These are phyloP conservation scores for Glaucidium brasilianum DNA, from an alignment of 2,113 vertebrate species.

Conservation along the genomic window DNA sequence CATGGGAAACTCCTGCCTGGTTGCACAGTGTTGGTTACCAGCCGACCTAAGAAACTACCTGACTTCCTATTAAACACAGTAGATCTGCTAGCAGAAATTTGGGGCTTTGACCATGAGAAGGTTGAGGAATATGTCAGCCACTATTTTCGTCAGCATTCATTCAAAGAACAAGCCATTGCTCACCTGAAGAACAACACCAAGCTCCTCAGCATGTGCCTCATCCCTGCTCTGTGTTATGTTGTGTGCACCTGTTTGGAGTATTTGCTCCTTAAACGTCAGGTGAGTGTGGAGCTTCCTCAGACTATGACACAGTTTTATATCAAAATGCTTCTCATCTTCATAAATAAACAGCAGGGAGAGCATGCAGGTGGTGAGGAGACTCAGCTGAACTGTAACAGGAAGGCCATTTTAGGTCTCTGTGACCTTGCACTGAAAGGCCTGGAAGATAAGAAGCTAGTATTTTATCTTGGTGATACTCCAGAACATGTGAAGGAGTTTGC, in stretches of 20 bases:
- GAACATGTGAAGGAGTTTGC: constrained; percentile 72
- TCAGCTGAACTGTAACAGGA: constrained; percentile 20
- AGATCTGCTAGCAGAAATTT: constrained; percentile 74
- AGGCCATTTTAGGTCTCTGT: constrained; percentile 73
- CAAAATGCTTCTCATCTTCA: constrained; percentile 77
- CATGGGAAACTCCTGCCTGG: constrained; percentile 80
- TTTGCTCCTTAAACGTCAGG: constrained; percentile 55
- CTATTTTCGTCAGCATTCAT: constrained; percentile 69
- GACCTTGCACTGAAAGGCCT: constrained; percentile 80
- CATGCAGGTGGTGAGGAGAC: background rate
- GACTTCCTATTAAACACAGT: constrained; percentile 64
- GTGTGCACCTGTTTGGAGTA: constrained; percentile 83
- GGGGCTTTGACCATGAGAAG: constrained; percentile 76
- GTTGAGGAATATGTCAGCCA: constrained; percentile 77
- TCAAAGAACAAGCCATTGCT: constrained; percentile 63
- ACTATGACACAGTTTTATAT: constrained; percentile 86
- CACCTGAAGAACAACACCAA: constrained; percentile 68
- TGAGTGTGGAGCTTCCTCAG: constrained; percentile 64
- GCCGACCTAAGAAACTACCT: constrained; percentile 74
- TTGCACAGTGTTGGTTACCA: constrained; percentile 86
- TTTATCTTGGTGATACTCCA: constrained; percentile 73
- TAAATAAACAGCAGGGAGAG: constrained; percentile 30
- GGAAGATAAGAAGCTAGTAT: constrained; percentile 77
- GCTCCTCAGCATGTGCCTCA: constrained; percentile 82
- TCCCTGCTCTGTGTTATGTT: constrained; percentile 83